Conservation (phyloP, 2,113 vertebrate genomes). For the Periophthalmus modestus region DNA sequence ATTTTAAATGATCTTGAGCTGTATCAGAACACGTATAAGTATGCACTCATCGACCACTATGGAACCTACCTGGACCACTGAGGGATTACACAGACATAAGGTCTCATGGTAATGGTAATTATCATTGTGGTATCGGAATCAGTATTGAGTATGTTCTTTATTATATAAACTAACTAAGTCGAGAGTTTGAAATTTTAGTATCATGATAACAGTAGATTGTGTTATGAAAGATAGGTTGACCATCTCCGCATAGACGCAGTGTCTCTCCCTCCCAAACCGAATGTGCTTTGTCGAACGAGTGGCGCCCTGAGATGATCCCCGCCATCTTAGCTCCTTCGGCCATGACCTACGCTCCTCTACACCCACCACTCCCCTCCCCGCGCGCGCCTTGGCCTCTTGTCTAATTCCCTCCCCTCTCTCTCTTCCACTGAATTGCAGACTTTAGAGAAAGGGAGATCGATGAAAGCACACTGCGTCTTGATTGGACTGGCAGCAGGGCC, state of each 20-base stretch:
- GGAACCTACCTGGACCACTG: too few relatives aligned
- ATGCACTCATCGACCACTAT: too few relatives aligned
- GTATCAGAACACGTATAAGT: too few relatives aligned
- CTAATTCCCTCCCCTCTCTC: conserved; percentile 51
- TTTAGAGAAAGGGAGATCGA: conserved; percentile 62
- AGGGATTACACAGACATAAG: too few relatives aligned
- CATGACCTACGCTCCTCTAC: conserved; percentile 67
- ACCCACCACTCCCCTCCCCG: conserved; percentile 26
- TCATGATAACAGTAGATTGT: too few relatives aligned
- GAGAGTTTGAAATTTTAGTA: too few relatives aligned
- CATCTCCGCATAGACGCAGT: conserved; percentile 59
- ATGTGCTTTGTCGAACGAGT: conserved; percentile 72
- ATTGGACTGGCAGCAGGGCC: conserved; percentile 68
- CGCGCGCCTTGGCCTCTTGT: conserved; percentile 7
- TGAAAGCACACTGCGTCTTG: conserved; percentile 68
- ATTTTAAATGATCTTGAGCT: too few relatives aligned
- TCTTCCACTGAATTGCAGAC: conserved; percentile 61
- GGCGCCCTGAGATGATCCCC: conserved; percentile 72
- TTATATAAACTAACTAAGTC: too few relatives aligned
- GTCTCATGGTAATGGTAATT: too few relatives aligned
- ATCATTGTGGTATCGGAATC: too few relatives aligned
- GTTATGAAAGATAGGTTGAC: conserved; percentile 62
- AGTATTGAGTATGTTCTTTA: too few relatives aligned
- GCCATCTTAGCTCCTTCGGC: conserved; percentile 77
- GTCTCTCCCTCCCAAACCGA: conserved; percentile 53